Evolutionary conservation across 2,888 invertebrate species (phyloP).

Genomic region (Hypolimnas misippus): DNA sequence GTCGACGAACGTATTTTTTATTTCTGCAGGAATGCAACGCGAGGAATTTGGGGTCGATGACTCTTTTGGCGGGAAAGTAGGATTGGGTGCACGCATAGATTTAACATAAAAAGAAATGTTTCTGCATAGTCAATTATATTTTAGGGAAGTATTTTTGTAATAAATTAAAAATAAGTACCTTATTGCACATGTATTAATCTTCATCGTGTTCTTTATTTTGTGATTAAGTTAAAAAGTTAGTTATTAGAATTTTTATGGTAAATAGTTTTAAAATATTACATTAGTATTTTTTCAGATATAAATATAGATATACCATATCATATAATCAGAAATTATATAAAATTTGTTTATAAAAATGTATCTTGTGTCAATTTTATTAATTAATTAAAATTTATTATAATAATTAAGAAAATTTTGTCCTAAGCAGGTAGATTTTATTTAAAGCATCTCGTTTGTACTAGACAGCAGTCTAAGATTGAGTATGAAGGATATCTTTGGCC

Average conservation of each 20-base stretch:
- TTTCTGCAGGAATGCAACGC: constrained; percentile 58
- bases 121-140: background rate
- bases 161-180: background rate
- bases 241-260: too few relatives aligned
- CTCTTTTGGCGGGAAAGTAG: constrained; percentile 59
- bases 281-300: too few relatives aligned
- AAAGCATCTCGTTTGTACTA: background rate
- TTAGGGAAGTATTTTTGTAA: background rate
- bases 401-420: too few relatives aligned
- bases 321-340: too few relatives aligned
- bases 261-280: too few relatives aligned
- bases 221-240: too few relatives aligned
- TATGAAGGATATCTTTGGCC: constrained; percentile 17
- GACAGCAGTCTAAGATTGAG: background rate
- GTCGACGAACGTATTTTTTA: constrained; percentile 49
- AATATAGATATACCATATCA: too few relatives aligned
- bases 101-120: constrained; percentile 24
- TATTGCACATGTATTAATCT: too few relatives aligned
- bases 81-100: constrained; percentile 48
- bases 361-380: too few relatives aligned
- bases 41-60: constrained; percentile 62
- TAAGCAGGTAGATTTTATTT: background rate
- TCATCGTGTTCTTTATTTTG: too few relatives aligned
- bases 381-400: background rate
- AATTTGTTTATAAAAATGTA: too few relatives aligned